Percentiles rank a stretch among this genome's conserved stretches.
Conservation (phyloP, 2,888 invertebrate species). For the Drosophila lutescens region DNA sequence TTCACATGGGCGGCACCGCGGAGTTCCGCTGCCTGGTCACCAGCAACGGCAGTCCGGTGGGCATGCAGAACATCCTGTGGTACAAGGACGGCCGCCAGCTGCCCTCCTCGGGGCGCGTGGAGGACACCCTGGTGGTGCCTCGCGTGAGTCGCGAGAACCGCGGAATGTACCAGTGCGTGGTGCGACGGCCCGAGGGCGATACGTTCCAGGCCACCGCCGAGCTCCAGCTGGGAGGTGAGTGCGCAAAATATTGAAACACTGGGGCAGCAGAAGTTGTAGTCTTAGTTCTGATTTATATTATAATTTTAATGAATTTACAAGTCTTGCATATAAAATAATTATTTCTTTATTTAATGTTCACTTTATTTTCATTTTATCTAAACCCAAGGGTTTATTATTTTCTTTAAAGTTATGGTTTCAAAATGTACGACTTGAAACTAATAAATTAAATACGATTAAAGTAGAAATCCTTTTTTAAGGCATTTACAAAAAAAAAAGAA, state of each 20-base stretch:
- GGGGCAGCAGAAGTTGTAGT: too few species aligned
- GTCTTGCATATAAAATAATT: too few species aligned
- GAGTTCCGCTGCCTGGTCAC: conserved; percentile 88
- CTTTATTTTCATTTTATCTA: too few species aligned
- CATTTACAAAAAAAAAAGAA: too few species aligned
- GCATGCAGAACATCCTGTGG: conserved; percentile 87
- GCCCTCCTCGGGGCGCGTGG: conserved; percentile 88
- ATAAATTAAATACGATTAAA: too few species aligned
- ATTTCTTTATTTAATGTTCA: too few species aligned
- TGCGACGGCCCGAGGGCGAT: conserved; percentile 89
- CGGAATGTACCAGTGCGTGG: conserved; percentile 91
- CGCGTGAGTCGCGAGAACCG: conserved; percentile 89
- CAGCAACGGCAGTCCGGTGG: conserved; percentile 86
- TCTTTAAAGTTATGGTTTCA: too few species aligned
- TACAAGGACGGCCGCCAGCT: conserved; percentile 89
- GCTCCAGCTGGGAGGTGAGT: conserved; percentile 89
- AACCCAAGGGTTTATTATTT: too few species aligned
- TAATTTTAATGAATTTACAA: too few species aligned
- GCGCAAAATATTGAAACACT: background rate
- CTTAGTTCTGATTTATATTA: too few species aligned
- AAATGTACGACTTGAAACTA: too few species aligned
- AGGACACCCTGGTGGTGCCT: conserved; percentile 87
- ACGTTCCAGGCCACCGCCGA: conserved; percentile 91
- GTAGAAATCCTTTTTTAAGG: too few species aligned
- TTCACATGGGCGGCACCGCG: conserved; percentile 90